Base-by-base conservation (phyloP, 1,140 invertebrate species). In the Magallana ariakensis region DNA sequence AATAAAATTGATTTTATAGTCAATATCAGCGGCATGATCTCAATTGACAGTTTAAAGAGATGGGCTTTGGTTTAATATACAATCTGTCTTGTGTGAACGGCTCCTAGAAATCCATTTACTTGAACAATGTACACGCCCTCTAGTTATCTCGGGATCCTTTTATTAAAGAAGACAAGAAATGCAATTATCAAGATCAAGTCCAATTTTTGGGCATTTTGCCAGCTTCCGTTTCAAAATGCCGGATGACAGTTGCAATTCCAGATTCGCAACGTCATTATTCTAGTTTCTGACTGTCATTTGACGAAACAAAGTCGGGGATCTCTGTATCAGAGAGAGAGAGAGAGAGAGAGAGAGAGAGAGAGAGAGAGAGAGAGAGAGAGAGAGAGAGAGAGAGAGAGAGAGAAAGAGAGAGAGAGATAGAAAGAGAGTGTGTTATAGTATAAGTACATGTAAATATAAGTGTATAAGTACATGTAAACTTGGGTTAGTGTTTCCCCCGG, bases 121-220 rank as follows among this genome's bases (percentile, higher is more conserved):
- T 26, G 10, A 13, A 26, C 2, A 26, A 26, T 10, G 13, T 26
- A 33, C 33, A 33, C 66, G 8, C 11, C 13, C 66, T 75, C 22
- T 26, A 13, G 22, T 75, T 75, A 26, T 10, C 5, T 26, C 22
- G 11, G 22, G 22, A 26, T 75, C 33, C 13, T 10, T 26, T 26
- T 13, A 75, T 26, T 26, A 19, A 26, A 75, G 1, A 9, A 75
- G 9, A 75, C 11, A 26, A 13, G 22, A 75, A 33, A 33, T 13
- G 22, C 22, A 75, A 75, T 75, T 75, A 33, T 75, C 66, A 75
- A 26, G 13, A 75, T 75, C 22, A 75, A 75, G 22, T 46, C 33
- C 22, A 26, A 22, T 26, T 26, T 75, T 33, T 22, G 26, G 66
- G 66, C 66, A 75, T 8, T 33, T 75, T 75, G 66, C 66, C 66